Conservation (phyloP, 1,140 invertebrate species). For the Megathymus violae region DNA sequence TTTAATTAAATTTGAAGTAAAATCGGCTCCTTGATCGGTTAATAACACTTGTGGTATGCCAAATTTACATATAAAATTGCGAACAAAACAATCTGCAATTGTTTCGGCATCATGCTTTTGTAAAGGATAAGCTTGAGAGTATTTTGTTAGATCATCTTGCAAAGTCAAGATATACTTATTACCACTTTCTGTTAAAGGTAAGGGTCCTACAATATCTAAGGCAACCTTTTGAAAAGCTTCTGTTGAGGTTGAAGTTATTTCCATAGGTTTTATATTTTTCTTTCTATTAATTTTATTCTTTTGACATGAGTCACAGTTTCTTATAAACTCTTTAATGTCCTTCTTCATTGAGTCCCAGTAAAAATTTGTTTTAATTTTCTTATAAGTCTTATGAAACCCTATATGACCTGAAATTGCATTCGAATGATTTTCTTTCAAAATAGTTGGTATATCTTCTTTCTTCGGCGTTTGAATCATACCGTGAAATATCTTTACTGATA, state of each 20-base stretch:
- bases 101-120: neutral
- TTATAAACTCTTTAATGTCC: too few relatives aligned
- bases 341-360: too few relatives aligned
- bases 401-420: too few relatives aligned
- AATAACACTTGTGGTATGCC: conserved; percentile 1
- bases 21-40: neutral
- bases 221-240: conserved; percentile 5
- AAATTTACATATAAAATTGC: conserved; percentile 3
- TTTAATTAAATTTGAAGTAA: too few relatives aligned
- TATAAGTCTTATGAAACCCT: too few relatives aligned
- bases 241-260: conserved; percentile 19
- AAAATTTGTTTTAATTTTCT: neutral
- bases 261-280: conserved; percentile 5
- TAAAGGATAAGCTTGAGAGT: too few relatives aligned
- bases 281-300: neutral
- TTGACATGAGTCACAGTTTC: too few relatives aligned
- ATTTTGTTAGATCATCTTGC: conserved; percentile 1
- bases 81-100: neutral
- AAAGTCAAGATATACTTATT: neutral
- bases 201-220: conserved; percentile 14
- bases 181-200: conserved; percentile 1
- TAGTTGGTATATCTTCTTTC: too few relatives aligned
- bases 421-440: too few relatives aligned
- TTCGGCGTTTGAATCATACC: too few relatives aligned
- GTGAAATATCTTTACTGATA: too few relatives aligned